A percentile compares a stretch with the other conserved stretches of the same genome.
phyloP scores from a whole-genome alignment of 2,113 vertebrate genomes.

The Ornithorhynchus anatinus region DNA sequence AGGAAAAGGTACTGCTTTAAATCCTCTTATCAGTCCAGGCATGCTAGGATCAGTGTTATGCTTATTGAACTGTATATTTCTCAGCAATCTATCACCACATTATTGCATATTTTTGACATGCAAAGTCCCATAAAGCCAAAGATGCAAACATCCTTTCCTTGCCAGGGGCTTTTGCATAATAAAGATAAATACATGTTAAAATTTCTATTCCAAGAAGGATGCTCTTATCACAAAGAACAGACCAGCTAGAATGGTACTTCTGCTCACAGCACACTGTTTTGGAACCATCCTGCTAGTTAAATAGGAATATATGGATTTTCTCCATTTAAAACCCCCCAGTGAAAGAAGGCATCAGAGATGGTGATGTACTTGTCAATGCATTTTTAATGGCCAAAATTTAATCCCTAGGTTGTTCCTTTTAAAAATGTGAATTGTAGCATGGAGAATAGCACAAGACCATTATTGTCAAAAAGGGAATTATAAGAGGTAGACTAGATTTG shows the following conservation, averaged over 20 bases:
- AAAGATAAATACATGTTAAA: constrained; percentile 35
- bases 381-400: background rate
- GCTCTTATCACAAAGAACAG: constrained; percentile 31
- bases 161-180: constrained; percentile 21
- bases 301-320: constrained; percentile 32
- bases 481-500: background rate
- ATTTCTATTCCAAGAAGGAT: constrained; percentile 24
- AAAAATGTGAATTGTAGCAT: background rate
- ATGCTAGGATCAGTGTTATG: background rate
- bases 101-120: constrained; percentile 35
- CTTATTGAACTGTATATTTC: constrained; percentile 12
- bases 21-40: constrained; percentile 24
- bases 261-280: constrained; percentile 22
- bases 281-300: constrained; percentile 28
- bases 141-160: background rate
- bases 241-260: background rate
- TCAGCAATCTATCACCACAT: constrained; percentile 13
- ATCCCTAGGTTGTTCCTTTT: background rate
- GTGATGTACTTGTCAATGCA: background rate
- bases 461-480: background rate
- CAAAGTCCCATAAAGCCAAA: constrained; percentile 23
- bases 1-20: constrained; percentile 14
- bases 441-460: background rate
- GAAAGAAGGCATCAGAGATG: background rate
- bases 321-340: constrained; percentile 5